Evolutionary conservation across 2,113 vertebrate genomes (phyloP).

Genomic region (Oreochromis tanganicae): DNA sequence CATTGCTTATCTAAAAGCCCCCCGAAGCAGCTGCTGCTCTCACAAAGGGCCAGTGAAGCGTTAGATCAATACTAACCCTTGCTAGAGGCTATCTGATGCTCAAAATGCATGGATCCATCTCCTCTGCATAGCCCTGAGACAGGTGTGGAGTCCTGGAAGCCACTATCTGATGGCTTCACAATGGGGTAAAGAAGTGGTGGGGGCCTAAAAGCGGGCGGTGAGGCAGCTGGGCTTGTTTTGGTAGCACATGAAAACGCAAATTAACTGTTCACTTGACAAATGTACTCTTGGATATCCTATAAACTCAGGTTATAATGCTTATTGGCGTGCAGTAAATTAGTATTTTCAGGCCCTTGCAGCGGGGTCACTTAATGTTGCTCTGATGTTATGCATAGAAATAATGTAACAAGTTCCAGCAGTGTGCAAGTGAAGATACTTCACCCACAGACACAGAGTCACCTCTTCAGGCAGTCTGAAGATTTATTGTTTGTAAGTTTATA

Average conservation of each 20-base stretch:
- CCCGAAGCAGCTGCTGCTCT: constrained; percentile 70
- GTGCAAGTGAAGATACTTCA: not conserved
- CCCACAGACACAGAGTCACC: not conserved
- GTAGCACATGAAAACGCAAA: constrained; percentile 61
- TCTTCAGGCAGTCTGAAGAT: not conserved
- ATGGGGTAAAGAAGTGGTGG: constrained; percentile 26
- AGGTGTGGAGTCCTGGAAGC: constrained; percentile 70
- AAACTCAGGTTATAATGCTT: constrained; percentile 35
- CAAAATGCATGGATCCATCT: constrained; percentile 72
- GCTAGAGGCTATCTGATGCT: constrained; percentile 74
- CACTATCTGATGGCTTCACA: constrained; percentile 73
- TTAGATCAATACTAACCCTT: constrained; percentile 78
- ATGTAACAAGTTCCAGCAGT: constrained; percentile 28
- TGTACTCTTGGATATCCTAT: constrained; percentile 49
- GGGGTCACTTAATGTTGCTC: constrained; percentile 47
- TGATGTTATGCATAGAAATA: constrained; percentile 7
- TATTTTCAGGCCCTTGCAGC: constrained; percentile 24
- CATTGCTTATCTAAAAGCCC: constrained; percentile 72
- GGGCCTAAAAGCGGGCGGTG: not conserved
- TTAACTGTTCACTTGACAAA: constrained; percentile 67
- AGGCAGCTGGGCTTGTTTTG: constrained; percentile 45
- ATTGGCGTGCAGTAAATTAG: constrained; percentile 15
- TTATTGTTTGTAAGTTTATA: constrained; percentile 19
- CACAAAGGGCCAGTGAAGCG: constrained; percentile 70
- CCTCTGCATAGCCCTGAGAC: constrained; percentile 72